Evolutionary conservation across 2,888 invertebrate genomes (phyloP).

Genomic region (Thera obeliscata): DNA sequence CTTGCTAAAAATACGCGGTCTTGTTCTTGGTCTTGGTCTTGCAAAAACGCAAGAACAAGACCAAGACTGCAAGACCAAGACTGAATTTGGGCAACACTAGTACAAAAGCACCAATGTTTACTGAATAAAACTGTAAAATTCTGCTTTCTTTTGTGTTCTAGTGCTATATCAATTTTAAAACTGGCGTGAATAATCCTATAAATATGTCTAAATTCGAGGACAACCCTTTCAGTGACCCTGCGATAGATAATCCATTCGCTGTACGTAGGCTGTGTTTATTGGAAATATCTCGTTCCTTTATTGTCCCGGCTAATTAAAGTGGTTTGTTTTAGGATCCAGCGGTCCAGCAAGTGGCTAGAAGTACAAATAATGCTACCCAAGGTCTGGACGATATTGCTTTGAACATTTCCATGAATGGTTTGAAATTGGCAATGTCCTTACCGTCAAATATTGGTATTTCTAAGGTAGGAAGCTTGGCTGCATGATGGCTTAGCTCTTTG

Average conservation of each 20-base stretch:
- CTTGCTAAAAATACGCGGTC: no score
- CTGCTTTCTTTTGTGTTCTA: slow-evolving; percentile 63
- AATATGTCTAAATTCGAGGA: slow-evolving; percentile 95
- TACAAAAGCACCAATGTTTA: no score
- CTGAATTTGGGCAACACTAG: no score
- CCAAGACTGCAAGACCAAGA: no score
- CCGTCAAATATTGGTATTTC: no score
- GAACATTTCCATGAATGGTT: no score
- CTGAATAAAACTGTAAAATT: slow-evolving; percentile 63
- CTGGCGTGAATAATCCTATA: slow-evolving; percentile 62
- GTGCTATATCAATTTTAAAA: slow-evolving; percentile 53
- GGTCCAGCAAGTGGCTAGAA: slow-evolving; percentile 94
- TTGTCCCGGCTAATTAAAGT: slow-evolving; percentile 47
- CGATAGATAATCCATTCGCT: slow-evolving; percentile 96
- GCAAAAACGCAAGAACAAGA: no score
- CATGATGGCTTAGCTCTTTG: no score
- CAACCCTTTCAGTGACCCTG: slow-evolving; percentile 98
- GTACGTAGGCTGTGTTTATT: slow-evolving; percentile 86
- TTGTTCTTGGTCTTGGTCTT: no score
- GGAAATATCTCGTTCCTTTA: slow-evolving; percentile 55
- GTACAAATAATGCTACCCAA: slow-evolving; percentile 87
- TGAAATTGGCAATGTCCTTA: no score
- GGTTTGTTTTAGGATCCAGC: slow-evolving; percentile 92
- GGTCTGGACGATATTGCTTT: slow-evolving; percentile 89
- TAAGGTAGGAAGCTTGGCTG: no score